A percentile compares a stretch with the other conserved stretches of the same genome.
These are phyloP conservation scores for Cyanocitta stelleri DNA, from an alignment of 2,113 vertebrate species.

Conservation along the genomic window DNA sequence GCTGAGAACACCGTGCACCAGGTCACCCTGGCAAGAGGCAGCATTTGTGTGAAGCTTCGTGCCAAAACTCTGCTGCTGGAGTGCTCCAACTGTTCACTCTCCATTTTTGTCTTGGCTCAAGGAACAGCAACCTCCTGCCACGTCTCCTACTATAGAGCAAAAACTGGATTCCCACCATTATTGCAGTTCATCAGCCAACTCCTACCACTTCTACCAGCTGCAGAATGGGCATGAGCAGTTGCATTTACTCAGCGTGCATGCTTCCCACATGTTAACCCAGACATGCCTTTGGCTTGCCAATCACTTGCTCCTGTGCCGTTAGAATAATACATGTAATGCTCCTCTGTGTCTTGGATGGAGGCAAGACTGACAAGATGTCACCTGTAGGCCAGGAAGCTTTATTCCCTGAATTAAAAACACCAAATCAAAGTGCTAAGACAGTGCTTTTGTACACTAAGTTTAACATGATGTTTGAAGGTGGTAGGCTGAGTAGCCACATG, in stretches of 20 bases:
- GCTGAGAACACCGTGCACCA: background rate
- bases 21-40: background rate
- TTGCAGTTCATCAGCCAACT: background rate
- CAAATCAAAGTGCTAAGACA: background rate
- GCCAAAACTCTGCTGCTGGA: slow-evolving; percentile 6
- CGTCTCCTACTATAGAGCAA: slow-evolving; percentile 8
- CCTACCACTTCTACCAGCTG: background rate
- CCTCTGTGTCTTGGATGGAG: background rate
- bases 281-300: background rate
- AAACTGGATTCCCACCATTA: background rate
- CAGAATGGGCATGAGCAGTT: background rate
- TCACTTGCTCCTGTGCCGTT: background rate
- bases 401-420: background rate
- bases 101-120: slow-evolving; percentile 57
- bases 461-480: background rate
- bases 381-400: background rate
- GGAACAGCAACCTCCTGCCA: slow-evolving; percentile 15
- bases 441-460: background rate
- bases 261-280: background rate
- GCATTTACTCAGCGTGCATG: background rate
- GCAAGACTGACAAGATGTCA: background rate
- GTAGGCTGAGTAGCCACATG: background rate
- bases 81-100: slow-evolving; percentile 47
- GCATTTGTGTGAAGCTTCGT: background rate
- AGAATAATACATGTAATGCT: background rate